Conservation (phyloP, 2,888 invertebrate species). For the Vandiemenella viatica region DNA sequence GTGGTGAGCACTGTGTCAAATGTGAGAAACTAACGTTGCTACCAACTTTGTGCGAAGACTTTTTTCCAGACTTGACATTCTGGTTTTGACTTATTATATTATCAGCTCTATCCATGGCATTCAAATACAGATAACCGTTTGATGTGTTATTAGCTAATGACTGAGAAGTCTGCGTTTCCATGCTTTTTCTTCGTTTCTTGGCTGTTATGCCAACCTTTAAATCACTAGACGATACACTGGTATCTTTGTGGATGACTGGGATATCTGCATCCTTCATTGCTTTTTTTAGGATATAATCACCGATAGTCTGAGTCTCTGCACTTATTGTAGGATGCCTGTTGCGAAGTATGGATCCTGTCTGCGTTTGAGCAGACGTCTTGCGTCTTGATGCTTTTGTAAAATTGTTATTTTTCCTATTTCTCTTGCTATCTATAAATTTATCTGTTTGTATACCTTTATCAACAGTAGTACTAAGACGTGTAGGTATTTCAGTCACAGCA, state of each 20-base stretch:
- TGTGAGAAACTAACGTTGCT: no score
- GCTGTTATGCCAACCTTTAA: background rate
- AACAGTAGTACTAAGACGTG: background rate
- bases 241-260: constrained; percentile 11
- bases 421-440: constrained; percentile 4
- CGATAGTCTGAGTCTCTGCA: constrained; percentile 31
- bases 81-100: background rate
- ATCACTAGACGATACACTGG: constrained; percentile 2
- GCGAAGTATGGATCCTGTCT: constrained; percentile 17
- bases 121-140: background rate
- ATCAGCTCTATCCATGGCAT: background rate
- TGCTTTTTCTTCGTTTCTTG: constrained; percentile 12
- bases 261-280: constrained; percentile 17
- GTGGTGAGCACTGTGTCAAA: no score
- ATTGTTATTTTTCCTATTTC: constrained; percentile 5
- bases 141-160: background rate
- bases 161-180: constrained; percentile 14
- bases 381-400: constrained; percentile 18
- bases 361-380: constrained; percentile 25
- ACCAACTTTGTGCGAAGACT: background rate
- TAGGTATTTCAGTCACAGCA: constrained; percentile 20
- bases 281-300: constrained; percentile 23
- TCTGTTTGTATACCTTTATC: constrained; percentile 12
- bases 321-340: constrained; percentile 17
- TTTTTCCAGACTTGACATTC: background rate